phyloP scores from a whole-genome alignment of 2,797 vertebrate genomes.

The Mormyrus proboscirostris region DNA sequence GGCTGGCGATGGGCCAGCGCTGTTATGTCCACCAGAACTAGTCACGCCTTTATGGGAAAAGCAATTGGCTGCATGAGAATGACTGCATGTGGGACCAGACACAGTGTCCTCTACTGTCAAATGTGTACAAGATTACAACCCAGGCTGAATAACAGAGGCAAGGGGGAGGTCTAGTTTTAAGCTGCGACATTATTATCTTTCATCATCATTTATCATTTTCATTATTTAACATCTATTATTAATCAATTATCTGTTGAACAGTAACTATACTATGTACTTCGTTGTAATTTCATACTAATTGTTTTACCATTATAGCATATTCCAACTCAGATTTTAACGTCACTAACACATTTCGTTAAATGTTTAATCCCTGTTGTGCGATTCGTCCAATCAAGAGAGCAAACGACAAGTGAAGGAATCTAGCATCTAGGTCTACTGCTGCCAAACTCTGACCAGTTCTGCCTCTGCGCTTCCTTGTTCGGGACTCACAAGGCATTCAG shows the following conservation, averaged over 20 bases:
- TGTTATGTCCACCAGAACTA: background rate
- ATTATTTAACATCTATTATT: background rate
- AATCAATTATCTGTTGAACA: background rate
- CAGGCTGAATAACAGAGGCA: background rate
- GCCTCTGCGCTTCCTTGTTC: background rate
- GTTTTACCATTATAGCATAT: background rate
- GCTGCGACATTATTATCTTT: background rate
- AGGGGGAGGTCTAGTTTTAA: background rate
- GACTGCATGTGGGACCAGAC: background rate
- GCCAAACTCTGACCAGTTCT: background rate
- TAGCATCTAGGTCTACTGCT: background rate
- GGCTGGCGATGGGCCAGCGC: background rate
- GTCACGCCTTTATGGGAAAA: slow-evolving; percentile 37
- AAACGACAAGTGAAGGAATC: background rate
- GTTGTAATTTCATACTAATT: background rate
- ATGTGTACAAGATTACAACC: background rate
- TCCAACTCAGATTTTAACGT: background rate
- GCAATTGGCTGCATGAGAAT: slow-evolving; percentile 9
- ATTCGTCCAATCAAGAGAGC: background rate
- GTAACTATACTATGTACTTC: background rate
- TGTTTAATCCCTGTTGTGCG: background rate
- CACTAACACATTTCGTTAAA: background rate
- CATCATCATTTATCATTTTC: too few species aligned
- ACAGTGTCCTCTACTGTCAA: background rate
- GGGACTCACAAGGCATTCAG: background rate